Base-by-base conservation (phyloP, 1,140 invertebrate species). In the Solenopsis fugax region DNA sequence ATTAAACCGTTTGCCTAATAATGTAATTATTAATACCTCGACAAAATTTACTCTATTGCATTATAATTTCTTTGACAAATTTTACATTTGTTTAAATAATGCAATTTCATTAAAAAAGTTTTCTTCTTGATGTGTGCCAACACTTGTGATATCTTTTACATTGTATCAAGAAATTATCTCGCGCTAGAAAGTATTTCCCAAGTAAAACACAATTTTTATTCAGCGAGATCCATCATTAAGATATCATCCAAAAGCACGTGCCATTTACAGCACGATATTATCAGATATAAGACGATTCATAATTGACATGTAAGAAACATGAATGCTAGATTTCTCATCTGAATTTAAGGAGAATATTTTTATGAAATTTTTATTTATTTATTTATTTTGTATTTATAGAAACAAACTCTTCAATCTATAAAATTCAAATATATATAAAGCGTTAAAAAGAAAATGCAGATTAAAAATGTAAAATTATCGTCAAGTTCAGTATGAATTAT, bases 201-300 rank as follows among this genome's bases (percentile, higher is more conserved):
- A 60, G 10, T 41, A 60, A 41, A 76, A 21, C 4, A 1, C 21
- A 10, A 67, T 60, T 62, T 60, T 60, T 60, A 76, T 76, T 9
- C 37, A 76, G 21, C 21, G 37, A 76, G 54, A 76, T 76, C 21
- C 37, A 12, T 60, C 54, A 76, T 76, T 76, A 76, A 76, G 73
- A 76, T 76, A 41, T 54, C 71, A 34, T 24, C 4, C 12, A 41
- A 4, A 18, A 60, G 18, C 34, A 76, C 37, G 37, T 76, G 56
- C 9, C 52, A 60, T 60, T 60, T 67, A 21, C 7, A 12, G 60
- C 24, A 41, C 9, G 21, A 50, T 72, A 52, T 29, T 48, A 72
- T 72, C 21, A 34, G 52, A 72, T 29, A 34, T 34, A 50, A 9
- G n/a, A 50, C 10, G 41, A 48, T 69, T 65, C 34, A 65, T 37